These are phyloP conservation scores for Arrhopalites spinosus DNA, from an alignment of 2,888 invertebrate species.

Conservation along the genomic window DNA sequence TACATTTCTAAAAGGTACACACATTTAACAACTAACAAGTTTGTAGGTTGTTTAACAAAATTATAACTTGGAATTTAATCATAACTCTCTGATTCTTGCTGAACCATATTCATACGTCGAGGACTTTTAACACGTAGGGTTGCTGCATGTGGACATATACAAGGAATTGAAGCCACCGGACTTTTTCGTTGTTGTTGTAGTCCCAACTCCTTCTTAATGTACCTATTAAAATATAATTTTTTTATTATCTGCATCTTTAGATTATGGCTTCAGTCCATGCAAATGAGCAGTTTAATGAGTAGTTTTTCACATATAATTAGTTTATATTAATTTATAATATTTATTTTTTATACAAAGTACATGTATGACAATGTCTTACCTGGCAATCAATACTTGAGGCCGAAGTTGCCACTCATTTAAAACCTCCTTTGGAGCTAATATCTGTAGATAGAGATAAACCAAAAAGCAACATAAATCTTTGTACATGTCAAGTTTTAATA, in stretches of 20 bases:
- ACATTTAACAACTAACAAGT: too few species aligned
- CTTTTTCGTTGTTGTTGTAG: constrained; percentile 63
- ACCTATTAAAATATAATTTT: too few species aligned
- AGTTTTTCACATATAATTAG: too few species aligned
- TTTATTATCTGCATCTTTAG: too few species aligned
- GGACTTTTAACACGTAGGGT: constrained; percentile 83
- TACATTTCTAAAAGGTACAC: too few species aligned
- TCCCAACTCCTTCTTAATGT: constrained; percentile 80
- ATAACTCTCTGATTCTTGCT: constrained; percentile 88
- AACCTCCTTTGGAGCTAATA: constrained; percentile 83
- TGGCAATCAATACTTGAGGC: constrained; percentile 81
- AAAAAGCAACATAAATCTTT: background rate
- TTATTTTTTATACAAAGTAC: too few species aligned
- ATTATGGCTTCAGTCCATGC: too few species aligned
- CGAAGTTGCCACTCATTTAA: constrained; percentile 88
- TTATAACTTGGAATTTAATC: constrained; percentile 66
- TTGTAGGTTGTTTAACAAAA: too few species aligned
- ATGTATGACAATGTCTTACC: too few species aligned
- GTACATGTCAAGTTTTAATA: too few species aligned
- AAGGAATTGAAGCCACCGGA: constrained; percentile 29
- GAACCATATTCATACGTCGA: constrained; percentile 80
- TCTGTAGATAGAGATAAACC: constrained; percentile 63
- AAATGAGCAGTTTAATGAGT: too few species aligned
- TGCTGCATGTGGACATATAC: constrained; percentile 64
- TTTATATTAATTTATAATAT: too few species aligned